Percentiles rank a stretch among this genome's conserved stretches.
Conservation (phyloP, 2,888 invertebrate species). For the Cephus sareptanus region DNA sequence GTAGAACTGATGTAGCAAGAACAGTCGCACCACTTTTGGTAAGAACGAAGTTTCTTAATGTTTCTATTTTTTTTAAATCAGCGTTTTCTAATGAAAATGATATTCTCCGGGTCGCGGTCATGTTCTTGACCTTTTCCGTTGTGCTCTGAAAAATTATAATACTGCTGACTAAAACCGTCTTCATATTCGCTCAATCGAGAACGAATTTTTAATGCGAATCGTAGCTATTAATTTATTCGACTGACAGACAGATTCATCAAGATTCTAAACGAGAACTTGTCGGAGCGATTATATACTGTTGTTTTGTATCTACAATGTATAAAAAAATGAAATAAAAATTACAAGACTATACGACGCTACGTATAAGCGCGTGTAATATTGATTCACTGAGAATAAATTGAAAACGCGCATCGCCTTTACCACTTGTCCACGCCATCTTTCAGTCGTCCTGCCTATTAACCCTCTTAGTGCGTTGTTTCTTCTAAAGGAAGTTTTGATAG, state of each 20-base stretch:
- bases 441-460: neutral
- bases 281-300: neutral
- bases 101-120: neutral
- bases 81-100: neutral
- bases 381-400: neutral
- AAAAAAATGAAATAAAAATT: neutral
- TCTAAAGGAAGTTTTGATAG: neutral
- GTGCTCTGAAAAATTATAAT: neutral
- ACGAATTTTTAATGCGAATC: neutral
- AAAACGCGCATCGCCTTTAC: neutral
- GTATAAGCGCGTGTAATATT: neutral
- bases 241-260: neutral
- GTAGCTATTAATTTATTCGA: neutral
- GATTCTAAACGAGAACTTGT: neutral
- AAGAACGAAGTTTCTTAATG: neutral
- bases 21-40: neutral
- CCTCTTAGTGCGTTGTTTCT: neutral
- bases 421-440: neutral
- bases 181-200: neutral
- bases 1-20: neutral
- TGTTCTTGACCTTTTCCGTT: neutral
- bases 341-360: neutral
- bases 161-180: neutral
- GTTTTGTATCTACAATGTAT: neutral
- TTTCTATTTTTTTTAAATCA: neutral